phyloP scores from a whole-genome alignment of 2,888 invertebrate genomes.

The Rhingia rostrata region DNA sequence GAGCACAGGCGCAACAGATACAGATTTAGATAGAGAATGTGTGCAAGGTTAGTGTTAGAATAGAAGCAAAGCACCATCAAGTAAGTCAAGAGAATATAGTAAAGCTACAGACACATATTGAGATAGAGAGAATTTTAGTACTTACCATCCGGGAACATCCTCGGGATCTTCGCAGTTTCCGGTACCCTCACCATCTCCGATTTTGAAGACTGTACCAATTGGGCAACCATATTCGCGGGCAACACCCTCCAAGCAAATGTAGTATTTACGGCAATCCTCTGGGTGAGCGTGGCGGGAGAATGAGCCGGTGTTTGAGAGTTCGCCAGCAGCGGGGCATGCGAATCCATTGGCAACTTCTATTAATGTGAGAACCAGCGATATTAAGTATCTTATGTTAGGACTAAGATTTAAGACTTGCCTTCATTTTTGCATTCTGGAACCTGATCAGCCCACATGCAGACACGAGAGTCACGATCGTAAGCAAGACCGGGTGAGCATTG shows the following conservation, averaged over 20 bases:
- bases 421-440: conserved; percentile 95
- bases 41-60: conserved; percentile 79
- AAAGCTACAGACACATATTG: conserved; percentile 80
- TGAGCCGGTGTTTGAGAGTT: conserved; percentile 91
- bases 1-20: conserved; percentile 12
- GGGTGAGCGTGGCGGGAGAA: conserved; percentile 98
- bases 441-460: conserved; percentile 98
- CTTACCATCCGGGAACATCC: conserved; percentile 98
- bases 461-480: conserved; percentile 95
- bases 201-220: conserved; percentile 97
- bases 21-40: conserved; percentile 83
- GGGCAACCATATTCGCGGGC: conserved; percentile 97
- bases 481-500: conserved; percentile 97
- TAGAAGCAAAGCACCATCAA: conserved; percentile 48
- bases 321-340: conserved; percentile 91
- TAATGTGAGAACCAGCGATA: conserved; percentile 65
- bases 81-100: conserved; percentile 1
- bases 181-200: conserved; percentile 94
- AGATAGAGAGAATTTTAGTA: conserved; percentile 76
- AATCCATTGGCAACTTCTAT: conserved; percentile 96
- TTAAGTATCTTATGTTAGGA: not conserved
- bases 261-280: conserved; percentile 97
- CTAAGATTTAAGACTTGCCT: conserved; percentile 84
- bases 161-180: conserved; percentile 97
- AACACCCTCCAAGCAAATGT: conserved; percentile 95